phyloP scores from a whole-genome alignment of 2,888 invertebrate genomes.

The Metalampra italica region DNA sequence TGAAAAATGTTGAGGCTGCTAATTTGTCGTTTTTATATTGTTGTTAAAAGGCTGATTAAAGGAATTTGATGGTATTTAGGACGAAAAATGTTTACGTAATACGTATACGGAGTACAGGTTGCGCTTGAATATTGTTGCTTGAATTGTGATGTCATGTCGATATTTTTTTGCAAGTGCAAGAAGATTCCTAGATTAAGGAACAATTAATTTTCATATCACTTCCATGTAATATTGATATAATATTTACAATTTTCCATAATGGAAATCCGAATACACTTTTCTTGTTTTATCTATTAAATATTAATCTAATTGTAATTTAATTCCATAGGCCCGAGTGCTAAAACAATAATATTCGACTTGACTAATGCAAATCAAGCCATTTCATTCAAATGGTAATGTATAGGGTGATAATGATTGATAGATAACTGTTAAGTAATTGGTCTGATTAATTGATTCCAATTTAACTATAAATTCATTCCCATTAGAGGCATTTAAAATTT shows the following conservation, averaged over 20 bases:
- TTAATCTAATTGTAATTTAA: too few species aligned
- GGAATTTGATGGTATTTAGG: constrained; percentile 24
- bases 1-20: constrained; percentile 12
- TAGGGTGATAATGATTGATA: too few species aligned
- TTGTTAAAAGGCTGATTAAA: constrained; percentile 22
- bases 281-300: too few species aligned
- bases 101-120: not conserved
- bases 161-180: not conserved
- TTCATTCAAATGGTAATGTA: too few species aligned
- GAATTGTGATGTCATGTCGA: constrained; percentile 10
- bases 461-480: constrained; percentile 43
- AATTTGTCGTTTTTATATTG: constrained; percentile 1
- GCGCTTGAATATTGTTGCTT: constrained; percentile 2
- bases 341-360: too few species aligned
- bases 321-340: too few species aligned
- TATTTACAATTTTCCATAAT: too few species aligned
- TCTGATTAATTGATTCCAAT: constrained; percentile 23
- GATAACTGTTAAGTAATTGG: constrained; percentile 16
- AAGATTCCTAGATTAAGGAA: not conserved
- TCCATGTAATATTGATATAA: too few species aligned
- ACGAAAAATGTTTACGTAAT: not conserved
- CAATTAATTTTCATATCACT: too few species aligned
- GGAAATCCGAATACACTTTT: too few species aligned
- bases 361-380: too few species aligned
- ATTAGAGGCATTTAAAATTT: constrained; percentile 49